Conservation (phyloP, 1,140 invertebrate species). For the Centruroides vittatus region DNA sequence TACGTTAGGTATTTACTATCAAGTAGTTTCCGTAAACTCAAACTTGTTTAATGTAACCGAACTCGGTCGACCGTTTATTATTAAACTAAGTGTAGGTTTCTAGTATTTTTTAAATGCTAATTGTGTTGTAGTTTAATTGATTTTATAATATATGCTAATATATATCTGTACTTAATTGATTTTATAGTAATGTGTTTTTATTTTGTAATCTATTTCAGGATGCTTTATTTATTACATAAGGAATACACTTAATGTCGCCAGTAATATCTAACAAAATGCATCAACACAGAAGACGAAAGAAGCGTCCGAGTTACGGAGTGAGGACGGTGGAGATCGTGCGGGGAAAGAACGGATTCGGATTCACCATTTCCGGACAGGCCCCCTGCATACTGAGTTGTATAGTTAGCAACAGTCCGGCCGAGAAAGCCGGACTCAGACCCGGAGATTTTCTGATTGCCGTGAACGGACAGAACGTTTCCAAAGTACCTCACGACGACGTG, state of each 20-base stretch:
- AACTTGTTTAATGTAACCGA: not conserved
- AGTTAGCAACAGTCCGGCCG: constrained; percentile 65
- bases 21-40: not conserved
- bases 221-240: not conserved
- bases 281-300: constrained; percentile 53
- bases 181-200: not conserved
- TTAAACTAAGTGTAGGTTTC: not conserved
- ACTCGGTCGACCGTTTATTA: not conserved
- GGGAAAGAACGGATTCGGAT: constrained; percentile 73
- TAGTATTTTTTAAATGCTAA: too few species aligned
- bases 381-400: constrained; percentile 81
- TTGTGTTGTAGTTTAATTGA: too few species aligned
- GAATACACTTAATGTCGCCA: not conserved
- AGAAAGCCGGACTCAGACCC: constrained; percentile 65
- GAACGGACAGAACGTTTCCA: constrained; percentile 73
- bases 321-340: constrained; percentile 69
- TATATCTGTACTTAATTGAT: too few species aligned
- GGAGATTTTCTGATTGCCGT: constrained; percentile 86
- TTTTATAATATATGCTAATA: too few species aligned
- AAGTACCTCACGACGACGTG: constrained; percentile 80
- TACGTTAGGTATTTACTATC: too few species aligned
- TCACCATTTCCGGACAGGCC: constrained; percentile 85
- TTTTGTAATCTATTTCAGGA: not conserved
- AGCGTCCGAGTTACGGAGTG: constrained; percentile 60
- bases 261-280: constrained; percentile 34